Conservation (phyloP, 2,113 vertebrate genomes). For the Bujurquina vittata region DNA sequence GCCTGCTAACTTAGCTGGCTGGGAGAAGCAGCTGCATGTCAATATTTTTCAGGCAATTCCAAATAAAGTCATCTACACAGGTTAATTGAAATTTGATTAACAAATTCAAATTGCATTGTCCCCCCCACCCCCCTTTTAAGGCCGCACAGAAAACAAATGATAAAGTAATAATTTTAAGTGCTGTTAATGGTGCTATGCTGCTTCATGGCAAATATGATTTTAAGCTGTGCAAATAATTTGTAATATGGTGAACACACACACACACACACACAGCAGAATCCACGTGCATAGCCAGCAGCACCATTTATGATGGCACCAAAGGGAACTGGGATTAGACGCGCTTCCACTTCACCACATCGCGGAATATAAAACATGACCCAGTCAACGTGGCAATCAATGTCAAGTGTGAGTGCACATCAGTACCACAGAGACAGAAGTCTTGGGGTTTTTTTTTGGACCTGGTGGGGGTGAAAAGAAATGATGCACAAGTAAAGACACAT, state of each 20-base stretch:
- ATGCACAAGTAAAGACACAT: not conserved
- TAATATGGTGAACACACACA: not conserved
- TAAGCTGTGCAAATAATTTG: constrained; percentile 7
- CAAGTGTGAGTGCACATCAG: constrained; percentile 36
- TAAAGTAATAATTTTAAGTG: constrained; percentile 22
- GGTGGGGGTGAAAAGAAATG: not conserved
- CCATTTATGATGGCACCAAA: constrained; percentile 20
- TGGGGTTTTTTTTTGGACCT: not conserved
- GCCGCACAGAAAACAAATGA: constrained; percentile 1
- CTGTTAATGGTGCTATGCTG: constrained; percentile 24
- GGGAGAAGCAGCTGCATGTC: not conserved
- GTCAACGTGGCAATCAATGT: constrained; percentile 63
- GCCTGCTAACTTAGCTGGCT: not conserved
- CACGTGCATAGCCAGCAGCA: not conserved
- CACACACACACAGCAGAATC: too few species aligned
- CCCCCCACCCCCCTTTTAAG: too few species aligned
- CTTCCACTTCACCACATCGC: constrained; percentile 21
- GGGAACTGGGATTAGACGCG: constrained; percentile 10
- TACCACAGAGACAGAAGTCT: constrained; percentile 8
- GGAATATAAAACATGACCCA: constrained; percentile 44
- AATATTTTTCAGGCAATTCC: not conserved
- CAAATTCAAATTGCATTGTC: constrained; percentile 15
- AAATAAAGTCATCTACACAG: constrained; percentile 11
- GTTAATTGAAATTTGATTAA: constrained; percentile 62
- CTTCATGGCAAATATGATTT: constrained; percentile 18